phyloP scores from a whole-genome alignment of 2,888 invertebrate species.

The Apamea anceps region DNA sequence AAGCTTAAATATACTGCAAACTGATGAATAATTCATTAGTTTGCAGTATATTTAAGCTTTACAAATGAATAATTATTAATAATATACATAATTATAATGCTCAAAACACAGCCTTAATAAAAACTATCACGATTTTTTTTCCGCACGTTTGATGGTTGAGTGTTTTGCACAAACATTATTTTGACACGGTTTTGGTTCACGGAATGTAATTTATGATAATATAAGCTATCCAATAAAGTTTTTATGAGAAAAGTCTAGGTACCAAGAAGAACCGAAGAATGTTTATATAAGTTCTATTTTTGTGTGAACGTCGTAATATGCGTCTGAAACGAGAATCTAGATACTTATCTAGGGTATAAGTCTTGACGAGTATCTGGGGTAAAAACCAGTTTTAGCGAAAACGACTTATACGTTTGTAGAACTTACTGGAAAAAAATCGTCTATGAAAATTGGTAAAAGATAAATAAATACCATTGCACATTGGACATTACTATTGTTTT shows the following conservation, averaged over 20 bases:
- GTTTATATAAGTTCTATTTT: constrained; percentile 7
- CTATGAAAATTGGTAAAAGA: background rate
- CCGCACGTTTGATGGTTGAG: constrained; percentile 50
- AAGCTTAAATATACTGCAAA: background rate
- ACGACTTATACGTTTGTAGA: background rate
- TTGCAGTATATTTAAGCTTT: too few species aligned
- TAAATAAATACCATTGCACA: background rate
- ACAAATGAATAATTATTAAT: background rate
- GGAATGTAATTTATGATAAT: background rate
- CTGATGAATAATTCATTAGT: background rate
- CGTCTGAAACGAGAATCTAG: constrained; percentile 16
- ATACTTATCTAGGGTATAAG: background rate
- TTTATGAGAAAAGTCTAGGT: constrained; percentile 15
- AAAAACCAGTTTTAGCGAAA: background rate
- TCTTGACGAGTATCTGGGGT: constrained; percentile 13
- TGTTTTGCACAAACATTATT: constrained; percentile 39
- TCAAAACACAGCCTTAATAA: constrained; percentile 20
- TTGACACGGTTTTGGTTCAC: constrained; percentile 34
- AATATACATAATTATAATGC: background rate
- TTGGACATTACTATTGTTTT: too few species aligned
- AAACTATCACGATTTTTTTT: constrained; percentile 39
- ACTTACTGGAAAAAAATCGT: background rate
- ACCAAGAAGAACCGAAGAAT: background rate
- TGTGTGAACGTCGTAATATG: background rate
- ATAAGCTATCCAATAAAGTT: constrained; percentile 29